These are phyloP conservation scores for Drosophila setifemur DNA, from an alignment of 1,140 invertebrate genomes.

Conservation along the genomic window DNA sequence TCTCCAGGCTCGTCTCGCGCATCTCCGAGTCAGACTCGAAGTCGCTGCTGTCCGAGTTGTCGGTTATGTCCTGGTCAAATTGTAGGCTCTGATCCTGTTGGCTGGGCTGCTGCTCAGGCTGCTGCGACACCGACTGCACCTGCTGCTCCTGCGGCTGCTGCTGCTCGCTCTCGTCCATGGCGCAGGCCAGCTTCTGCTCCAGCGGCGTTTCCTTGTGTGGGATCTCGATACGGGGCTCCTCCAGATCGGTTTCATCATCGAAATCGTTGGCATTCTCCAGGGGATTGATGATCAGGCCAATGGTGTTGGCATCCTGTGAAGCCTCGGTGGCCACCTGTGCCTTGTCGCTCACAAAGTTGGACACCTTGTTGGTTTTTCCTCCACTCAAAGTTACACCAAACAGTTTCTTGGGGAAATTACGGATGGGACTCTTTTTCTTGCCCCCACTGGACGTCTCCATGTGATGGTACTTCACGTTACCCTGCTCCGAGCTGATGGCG, in stretches of 20 bases:
- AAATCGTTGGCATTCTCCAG: slow-evolving; percentile 81
- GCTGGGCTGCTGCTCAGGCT: not conserved
- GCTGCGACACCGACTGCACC: not conserved
- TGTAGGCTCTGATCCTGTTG: slow-evolving; percentile 43
- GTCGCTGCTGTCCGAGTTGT: slow-evolving; percentile 76
- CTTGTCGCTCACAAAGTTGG: slow-evolving; percentile 79
- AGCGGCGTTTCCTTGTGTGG: slow-evolving; percentile 56
- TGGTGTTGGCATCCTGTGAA: slow-evolving; percentile 70
- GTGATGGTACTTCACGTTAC: slow-evolving; percentile 92
- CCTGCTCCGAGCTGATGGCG: slow-evolving; percentile 93
- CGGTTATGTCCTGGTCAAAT: slow-evolving; percentile 69
- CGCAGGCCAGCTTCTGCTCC: slow-evolving; percentile 59
- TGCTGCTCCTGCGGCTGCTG: not conserved
- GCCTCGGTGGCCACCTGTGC: slow-evolving; percentile 27
- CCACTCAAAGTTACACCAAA: slow-evolving; percentile 82
- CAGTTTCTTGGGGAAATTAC: slow-evolving; percentile 80
- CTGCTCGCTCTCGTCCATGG: slow-evolving; percentile 63
- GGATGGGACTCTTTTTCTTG: slow-evolving; percentile 79
- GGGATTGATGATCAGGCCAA: slow-evolving; percentile 84
- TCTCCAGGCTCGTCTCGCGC: slow-evolving; percentile 74
- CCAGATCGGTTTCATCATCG: slow-evolving; percentile 74
- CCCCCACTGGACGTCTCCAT: slow-evolving; percentile 83
- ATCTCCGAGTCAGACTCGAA: slow-evolving; percentile 79
- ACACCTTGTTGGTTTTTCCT: slow-evolving; percentile 74
- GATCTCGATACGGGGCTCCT: slow-evolving; percentile 62